Base-by-base conservation (phyloP, 2,113 vertebrate species). In the Psittacula cyanocephala region DNA sequence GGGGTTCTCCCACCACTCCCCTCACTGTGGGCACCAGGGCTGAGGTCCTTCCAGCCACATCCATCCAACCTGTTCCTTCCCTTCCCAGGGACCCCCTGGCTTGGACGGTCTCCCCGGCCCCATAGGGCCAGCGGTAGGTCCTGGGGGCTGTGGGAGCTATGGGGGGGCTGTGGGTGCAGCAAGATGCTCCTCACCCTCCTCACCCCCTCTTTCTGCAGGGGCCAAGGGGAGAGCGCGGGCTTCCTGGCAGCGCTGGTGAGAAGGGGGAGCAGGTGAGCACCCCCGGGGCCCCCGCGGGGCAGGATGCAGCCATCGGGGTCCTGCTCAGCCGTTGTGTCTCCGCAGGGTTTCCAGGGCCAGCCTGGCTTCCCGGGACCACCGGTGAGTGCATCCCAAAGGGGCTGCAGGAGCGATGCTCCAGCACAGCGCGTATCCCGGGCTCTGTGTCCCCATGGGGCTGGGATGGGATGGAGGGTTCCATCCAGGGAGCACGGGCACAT, bases 271-370 rank as follows among this genome's bases (percentile, higher is more conserved):
- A 98, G 98, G 99, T 99, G 95, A 74, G 94, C 8, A 44, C 13
- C 62, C 28, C 28, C 2, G 0, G 41, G 68, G 23, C 15, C 88
- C 49, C 24, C 4, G 0, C 1, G 0, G 25, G 65, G 79, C 46
- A 18, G 75, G 77, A 22, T 31, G 71, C 0, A 72, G 83, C 24
- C 2, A 0, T 27, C 0, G 63, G 89, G 57, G n/a, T 43, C 33
- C 0, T 0, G 35, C 89, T 95, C 89, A 86, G 67, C 74, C 81
- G 65, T 59, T 0, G 0, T 96, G 81, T 94, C 83, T 96, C 91
- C 41, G 2, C 83, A 99, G 99, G 99, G 99, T 82, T 99, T 99
- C 95, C 98, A 98, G 98, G 99, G 99, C 93, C 98, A 98, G 59
- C 98, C 99, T 3, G 99, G 99, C 84, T 99, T 99, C 91, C 99